Evolutionary conservation across 2,113 vertebrate species (phyloP).

Genomic region (Anarrhichthys ocellatus): DNA sequence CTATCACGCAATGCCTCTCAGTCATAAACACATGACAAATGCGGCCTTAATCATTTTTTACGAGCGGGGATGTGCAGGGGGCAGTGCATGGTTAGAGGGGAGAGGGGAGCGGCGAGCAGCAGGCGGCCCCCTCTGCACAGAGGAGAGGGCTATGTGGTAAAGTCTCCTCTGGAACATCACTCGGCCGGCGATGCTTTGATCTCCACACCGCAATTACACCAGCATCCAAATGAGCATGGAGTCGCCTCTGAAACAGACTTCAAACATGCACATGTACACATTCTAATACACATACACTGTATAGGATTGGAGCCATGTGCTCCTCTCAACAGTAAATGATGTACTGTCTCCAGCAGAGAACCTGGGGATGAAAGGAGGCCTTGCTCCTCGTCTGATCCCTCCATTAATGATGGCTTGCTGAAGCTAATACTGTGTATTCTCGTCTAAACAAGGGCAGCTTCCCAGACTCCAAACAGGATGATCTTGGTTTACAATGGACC

Average conservation of each 20-base stretch:
- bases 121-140: slow-evolving; percentile 93
- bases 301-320: slow-evolving; percentile 81
- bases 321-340: slow-evolving; percentile 80
- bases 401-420: slow-evolving; percentile 82
- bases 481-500: slow-evolving; percentile 57
- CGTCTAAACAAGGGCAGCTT: slow-evolving; percentile 78
- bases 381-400: slow-evolving; percentile 80
- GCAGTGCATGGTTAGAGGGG: slow-evolving; percentile 94
- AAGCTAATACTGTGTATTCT: slow-evolving; percentile 78
- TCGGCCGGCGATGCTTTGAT: slow-evolving; percentile 95
- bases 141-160: slow-evolving; percentile 95
- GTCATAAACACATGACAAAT: slow-evolving; percentile 99
- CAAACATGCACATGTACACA: slow-evolving; percentile 83
- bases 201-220: slow-evolving; percentile 96
- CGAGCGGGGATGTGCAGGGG: slow-evolving; percentile 98
- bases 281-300: slow-evolving; percentile 75
- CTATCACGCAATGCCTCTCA: slow-evolving; percentile 94
- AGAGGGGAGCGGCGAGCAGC: slow-evolving; percentile 95
- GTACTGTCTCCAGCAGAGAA: slow-evolving; percentile 82
- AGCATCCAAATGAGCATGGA: slow-evolving; percentile 89
- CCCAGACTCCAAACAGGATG: slow-evolving; percentile 72
- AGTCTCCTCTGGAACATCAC: slow-evolving; percentile 98
- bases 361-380: slow-evolving; percentile 80
- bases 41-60: slow-evolving; percentile 99
- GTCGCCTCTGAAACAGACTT: slow-evolving; percentile 85